Conservation (phyloP, 2,888 invertebrate genomes). For the Spodoptera picta region DNA sequence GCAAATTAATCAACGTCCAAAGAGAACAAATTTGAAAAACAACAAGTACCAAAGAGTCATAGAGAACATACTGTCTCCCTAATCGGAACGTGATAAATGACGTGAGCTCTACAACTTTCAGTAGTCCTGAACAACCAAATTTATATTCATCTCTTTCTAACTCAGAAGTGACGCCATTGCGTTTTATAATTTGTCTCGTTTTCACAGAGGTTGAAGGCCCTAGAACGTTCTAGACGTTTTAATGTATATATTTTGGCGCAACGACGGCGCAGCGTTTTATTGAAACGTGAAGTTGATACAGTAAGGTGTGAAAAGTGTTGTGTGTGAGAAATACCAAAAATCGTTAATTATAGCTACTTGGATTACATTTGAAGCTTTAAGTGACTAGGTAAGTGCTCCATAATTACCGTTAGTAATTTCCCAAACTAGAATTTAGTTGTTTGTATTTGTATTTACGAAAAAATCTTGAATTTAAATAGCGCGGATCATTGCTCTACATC, state of each 20-base stretch:
- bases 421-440: constrained; percentile 13
- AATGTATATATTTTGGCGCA: constrained; percentile 90
- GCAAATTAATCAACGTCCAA: neutral
- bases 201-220: constrained; percentile 83
- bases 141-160: constrained; percentile 83
- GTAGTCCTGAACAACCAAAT: constrained; percentile 70
- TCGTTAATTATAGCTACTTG: constrained; percentile 65
- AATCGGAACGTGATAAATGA: constrained; percentile 60
- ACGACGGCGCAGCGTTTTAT: constrained; percentile 87
- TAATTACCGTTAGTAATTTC: constrained; percentile 21
- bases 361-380: constrained; percentile 59
- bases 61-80: constrained; percentile 55
- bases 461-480: constrained; percentile 59
- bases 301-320: constrained; percentile 81
- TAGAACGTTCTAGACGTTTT: constrained; percentile 91
- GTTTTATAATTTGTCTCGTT: constrained; percentile 71
- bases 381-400: constrained; percentile 70
- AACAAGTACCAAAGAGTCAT: constrained; percentile 15
- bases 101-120: constrained; percentile 60
- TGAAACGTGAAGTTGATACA: constrained; percentile 82
- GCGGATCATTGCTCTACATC: constrained; percentile 72
- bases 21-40: constrained; percentile 26
- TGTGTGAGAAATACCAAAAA: constrained; percentile 71
- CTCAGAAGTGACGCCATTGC: constrained; percentile 16
- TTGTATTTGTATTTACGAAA: constrained; percentile 27